phyloP scores from a whole-genome alignment of 2,888 invertebrate species.

The Xestia sexstrigata region DNA sequence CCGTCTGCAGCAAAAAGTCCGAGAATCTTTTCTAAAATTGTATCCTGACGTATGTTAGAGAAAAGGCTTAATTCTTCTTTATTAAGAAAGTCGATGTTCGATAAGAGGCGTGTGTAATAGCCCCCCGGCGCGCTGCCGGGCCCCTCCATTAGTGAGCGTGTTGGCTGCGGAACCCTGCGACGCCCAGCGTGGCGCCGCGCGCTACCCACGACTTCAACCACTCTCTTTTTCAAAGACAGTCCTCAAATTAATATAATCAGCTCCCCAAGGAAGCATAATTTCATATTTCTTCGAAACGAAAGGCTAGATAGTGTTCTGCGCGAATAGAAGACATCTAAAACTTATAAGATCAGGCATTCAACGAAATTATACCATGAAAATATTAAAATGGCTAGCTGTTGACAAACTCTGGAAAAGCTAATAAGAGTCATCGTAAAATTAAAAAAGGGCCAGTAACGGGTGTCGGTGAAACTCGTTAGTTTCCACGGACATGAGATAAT shows the following conservation, averaged over 20 bases:
- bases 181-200: constrained; percentile 80
- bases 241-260: constrained; percentile 74
- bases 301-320: background rate
- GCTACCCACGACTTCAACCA: constrained; percentile 68
- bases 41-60: constrained; percentile 52
- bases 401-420: constrained; percentile 39
- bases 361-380: constrained; percentile 12
- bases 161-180: constrained; percentile 80
- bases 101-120: constrained; percentile 83
- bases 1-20: constrained; percentile 33
- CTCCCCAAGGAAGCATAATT: constrained; percentile 46
- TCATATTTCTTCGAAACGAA: constrained; percentile 11
- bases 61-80: constrained; percentile 76
- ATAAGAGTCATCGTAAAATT: constrained; percentile 50
- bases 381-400: constrained; percentile 11
- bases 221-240: constrained; percentile 73
- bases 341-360: background rate
- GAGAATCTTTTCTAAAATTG: constrained; percentile 52
- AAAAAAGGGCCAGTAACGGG: constrained; percentile 65
- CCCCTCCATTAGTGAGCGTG: constrained; percentile 85
- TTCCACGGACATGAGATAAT: constrained; percentile 82
- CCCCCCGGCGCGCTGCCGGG: constrained; percentile 78
- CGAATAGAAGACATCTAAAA: background rate
- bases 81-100: constrained; percentile 83
- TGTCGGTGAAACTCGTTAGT: constrained; percentile 78